Conservation (phyloP, 2,113 vertebrate genomes). For the Crocuta crocuta region DNA sequence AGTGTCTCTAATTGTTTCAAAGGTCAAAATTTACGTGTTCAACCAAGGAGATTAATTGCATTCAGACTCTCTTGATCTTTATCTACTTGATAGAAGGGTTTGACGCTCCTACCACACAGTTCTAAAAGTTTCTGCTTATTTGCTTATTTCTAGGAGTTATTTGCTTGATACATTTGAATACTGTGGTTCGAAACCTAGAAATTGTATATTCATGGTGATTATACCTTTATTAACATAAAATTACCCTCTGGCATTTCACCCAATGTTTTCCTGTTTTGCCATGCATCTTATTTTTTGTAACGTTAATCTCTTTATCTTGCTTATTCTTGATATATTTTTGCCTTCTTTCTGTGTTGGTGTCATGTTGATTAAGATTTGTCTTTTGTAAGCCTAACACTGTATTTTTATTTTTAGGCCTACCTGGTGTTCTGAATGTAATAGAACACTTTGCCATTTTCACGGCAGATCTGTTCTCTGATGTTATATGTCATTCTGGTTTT, state of each 20-base stretch:
- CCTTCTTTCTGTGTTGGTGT: not conserved
- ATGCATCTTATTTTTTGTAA: not conserved
- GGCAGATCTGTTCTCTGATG: not conserved
- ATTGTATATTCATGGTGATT: not conserved
- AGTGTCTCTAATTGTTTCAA: not conserved
- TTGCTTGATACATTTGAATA: not conserved
- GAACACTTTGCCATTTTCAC: not conserved
- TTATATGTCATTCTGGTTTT: not conserved
- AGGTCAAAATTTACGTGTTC: not conserved
- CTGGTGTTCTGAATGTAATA: not conserved
- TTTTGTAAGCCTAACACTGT: not conserved
- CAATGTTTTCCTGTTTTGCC: not conserved
- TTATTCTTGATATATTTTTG: not conserved
- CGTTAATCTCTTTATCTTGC: not conserved
- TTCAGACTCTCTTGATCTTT: not conserved
- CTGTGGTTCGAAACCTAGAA: not conserved
- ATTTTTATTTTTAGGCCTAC: not conserved
- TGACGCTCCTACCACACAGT: not conserved
- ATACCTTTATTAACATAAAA: not conserved
- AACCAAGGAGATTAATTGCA: not conserved
- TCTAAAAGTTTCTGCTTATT: not conserved
- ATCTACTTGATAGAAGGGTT: not conserved
- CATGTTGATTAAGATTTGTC: not conserved
- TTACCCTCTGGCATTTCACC: not conserved
- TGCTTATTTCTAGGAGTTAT: not conserved